Percentiles rank a stretch among this genome's conserved stretches.
Evolutionary conservation across 1,140 invertebrate genomes (phyloP).

Genomic region (fruit fly (Drosophila melanogaster)): Release_6_plus_ISO1_MT NC_004354.4:272501-273000

Average conservation of each 20-base stretch:
- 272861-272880: constrained; percentile 85
- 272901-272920: constrained; percentile 20
- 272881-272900: constrained; percentile 35
- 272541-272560: constrained; percentile 79
- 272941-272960: constrained; percentile 11
- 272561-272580: constrained; percentile 83
- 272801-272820: constrained; percentile 74
- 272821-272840: constrained; percentile 79
- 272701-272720: constrained; percentile 67
- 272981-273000: too few relatives aligned
- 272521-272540: constrained; percentile 1
- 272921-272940: constrained; percentile 15
- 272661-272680: constrained; percentile 24
- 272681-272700: constrained; percentile 64
- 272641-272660: constrained; percentile 69
- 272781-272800: constrained; percentile 81
- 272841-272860: constrained; percentile 82
- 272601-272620: constrained; percentile 68
- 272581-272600: constrained; percentile 74
- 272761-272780: constrained; percentile 83
- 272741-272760: constrained; percentile 78
- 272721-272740: constrained; percentile 83
- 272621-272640: constrained; percentile 63
- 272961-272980: background rate
- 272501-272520: constrained; percentile 65